Conservation (phyloP, 1,140 invertebrate genomes). For the Aphis craccivora region DNA sequence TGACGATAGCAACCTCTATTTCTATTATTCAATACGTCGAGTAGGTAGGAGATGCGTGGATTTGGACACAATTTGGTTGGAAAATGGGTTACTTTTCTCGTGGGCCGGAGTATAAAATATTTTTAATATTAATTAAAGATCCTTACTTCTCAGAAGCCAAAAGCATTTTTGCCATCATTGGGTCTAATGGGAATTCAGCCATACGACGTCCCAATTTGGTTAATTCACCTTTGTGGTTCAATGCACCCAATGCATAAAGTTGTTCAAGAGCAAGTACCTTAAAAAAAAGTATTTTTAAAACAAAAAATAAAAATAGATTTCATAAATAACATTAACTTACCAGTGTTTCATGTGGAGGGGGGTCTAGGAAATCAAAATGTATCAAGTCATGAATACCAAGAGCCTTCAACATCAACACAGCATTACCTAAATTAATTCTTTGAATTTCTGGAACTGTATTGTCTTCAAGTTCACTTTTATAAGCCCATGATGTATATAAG, state of each 20-base stretch:
- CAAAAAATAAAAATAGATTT: neutral
- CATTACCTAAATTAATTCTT: constrained; percentile 96
- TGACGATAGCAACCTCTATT: too few relatives aligned
- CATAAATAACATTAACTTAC: constrained; percentile 66
- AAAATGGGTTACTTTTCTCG: too few relatives aligned
- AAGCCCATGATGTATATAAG: constrained; percentile 96
- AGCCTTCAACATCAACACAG: constrained; percentile 95
- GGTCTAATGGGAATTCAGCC: constrained; percentile 99
- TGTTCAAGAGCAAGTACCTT: constrained; percentile 89
- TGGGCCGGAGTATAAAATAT: neutral
- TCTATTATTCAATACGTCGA: too few relatives aligned
- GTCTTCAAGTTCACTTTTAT: constrained; percentile 97
- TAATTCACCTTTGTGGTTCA: constrained; percentile 88
- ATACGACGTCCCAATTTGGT: constrained; percentile 96
- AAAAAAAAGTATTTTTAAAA: constrained; percentile 2
- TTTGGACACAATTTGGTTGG: too few relatives aligned
- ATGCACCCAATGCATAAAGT: constrained; percentile 89
- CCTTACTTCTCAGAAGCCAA: constrained; percentile 93
- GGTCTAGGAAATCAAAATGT: constrained; percentile 98
- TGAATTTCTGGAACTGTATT: constrained; percentile 98
- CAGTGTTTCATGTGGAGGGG: constrained; percentile 95
- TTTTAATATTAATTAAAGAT: neutral
- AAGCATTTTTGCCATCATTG: constrained; percentile 99
- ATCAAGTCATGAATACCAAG: constrained; percentile 97
- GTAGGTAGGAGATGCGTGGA: too few relatives aligned